These are phyloP conservation scores for Berghia stephanieae DNA, from an alignment of 1,140 invertebrate genomes.

Conservation along the genomic window DNA sequence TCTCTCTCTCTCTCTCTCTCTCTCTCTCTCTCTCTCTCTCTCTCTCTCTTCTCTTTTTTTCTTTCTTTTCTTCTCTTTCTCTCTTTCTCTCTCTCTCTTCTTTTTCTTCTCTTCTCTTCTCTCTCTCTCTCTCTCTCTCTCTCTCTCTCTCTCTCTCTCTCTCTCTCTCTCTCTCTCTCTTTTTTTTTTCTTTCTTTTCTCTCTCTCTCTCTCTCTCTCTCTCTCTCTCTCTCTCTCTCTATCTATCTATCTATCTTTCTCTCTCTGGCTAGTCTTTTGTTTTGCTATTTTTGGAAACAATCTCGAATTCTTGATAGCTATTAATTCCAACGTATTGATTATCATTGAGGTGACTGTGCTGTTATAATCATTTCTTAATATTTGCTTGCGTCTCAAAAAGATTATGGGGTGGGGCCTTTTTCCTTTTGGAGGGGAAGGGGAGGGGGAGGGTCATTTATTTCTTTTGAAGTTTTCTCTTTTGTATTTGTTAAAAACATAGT, in stretches of 20 bases:
- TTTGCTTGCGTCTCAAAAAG: no score
- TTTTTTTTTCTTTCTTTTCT: not conserved
- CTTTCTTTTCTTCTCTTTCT: not conserved
- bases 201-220: not conserved
- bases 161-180: conserved; percentile 24
- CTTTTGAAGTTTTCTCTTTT: no score
- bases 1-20: no score
- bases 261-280: no score
- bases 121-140: conserved; percentile 24
- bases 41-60: not conserved
- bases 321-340: not conserved
- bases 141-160: conserved; percentile 26
- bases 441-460: no score
- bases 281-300: not conserved
- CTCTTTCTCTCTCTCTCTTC: conserved; percentile 16
- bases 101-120: not conserved
- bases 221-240: not conserved
- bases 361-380: no score
- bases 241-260: not conserved
- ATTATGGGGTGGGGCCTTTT: no score
- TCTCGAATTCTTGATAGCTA: no score
- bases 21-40: no score
- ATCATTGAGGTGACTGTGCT: no score
- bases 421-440: no score
- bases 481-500: no score